Percentiles rank a stretch among this genome's conserved stretches.
Conservation (phyloP, 2,888 invertebrate species). For the Megaustenia siamemsis region DNA sequence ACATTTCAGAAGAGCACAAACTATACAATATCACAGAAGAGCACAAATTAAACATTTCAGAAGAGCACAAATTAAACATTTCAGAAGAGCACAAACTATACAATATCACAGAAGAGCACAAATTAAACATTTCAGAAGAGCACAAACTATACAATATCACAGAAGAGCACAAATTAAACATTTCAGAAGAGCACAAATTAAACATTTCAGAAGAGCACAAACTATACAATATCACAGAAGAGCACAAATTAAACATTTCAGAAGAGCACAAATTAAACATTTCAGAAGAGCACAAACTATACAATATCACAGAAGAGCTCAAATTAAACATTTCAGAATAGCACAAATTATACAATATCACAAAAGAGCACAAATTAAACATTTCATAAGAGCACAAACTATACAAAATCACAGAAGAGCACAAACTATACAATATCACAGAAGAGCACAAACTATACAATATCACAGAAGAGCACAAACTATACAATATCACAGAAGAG, state of each 20-base stretch:
- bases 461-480: slow-evolving; percentile 78
- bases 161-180: slow-evolving; percentile 78
- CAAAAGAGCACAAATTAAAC: slow-evolving; percentile 78
- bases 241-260: slow-evolving; percentile 79
- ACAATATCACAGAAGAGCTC: slow-evolving; percentile 78
- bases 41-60: slow-evolving; percentile 79
- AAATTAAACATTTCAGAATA: slow-evolving; percentile 79
- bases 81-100: slow-evolving; percentile 76
- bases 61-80: slow-evolving; percentile 79
- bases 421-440: slow-evolving; percentile 79
- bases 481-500: slow-evolving; percentile 78
- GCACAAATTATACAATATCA: slow-evolving; percentile 78
- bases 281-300: slow-evolving; percentile 77
- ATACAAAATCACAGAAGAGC: slow-evolving; percentile 77
- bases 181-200: slow-evolving; percentile 78
- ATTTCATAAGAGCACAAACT: slow-evolving; percentile 78
- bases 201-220: slow-evolving; percentile 78
- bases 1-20: slow-evolving; percentile 79
- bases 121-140: slow-evolving; percentile 79
- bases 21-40: slow-evolving; percentile 78
- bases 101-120: slow-evolving; percentile 78
- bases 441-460: slow-evolving; percentile 77
- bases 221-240: slow-evolving; percentile 78
- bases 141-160: slow-evolving; percentile 78
- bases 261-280: slow-evolving; percentile 79